These are phyloP conservation scores for Ondatra zibethicus DNA, from an alignment of 2,113 vertebrate species.

Conservation along the genomic window DNA sequence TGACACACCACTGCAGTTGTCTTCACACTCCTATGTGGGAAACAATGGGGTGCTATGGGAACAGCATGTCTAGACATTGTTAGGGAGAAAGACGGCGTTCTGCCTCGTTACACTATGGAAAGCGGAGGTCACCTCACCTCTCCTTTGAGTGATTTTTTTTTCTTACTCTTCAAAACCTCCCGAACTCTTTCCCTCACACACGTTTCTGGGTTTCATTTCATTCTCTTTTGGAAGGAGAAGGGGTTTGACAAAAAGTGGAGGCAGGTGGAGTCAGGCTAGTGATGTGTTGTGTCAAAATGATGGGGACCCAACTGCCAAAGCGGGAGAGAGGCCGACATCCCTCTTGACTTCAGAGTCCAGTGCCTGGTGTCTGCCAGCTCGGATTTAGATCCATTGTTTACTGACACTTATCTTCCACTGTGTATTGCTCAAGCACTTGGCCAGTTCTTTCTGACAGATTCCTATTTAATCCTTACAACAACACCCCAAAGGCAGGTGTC, in stretches of 20 bases:
- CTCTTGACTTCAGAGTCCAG: not conserved
- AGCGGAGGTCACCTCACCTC: not conserved
- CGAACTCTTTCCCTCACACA: not conserved
- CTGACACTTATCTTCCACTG: not conserved
- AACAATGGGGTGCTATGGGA: not conserved
- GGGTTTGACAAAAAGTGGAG: not conserved
- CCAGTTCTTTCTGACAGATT: not conserved
- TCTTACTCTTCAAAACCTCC: not conserved
- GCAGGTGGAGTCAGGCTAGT: not conserved
- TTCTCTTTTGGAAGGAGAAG: not conserved
- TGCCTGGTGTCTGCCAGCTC: not conserved
- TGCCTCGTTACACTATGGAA: not conserved
- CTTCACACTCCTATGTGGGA: not conserved
- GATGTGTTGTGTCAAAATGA: not conserved
- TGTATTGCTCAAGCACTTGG: not conserved
- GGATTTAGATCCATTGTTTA: not conserved
- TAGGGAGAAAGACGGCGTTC: not conserved
- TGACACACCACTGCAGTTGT: not conserved
- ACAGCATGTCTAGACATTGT: not conserved
- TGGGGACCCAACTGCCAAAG: accelerated
- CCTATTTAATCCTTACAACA: conserved; percentile 37
- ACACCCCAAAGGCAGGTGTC: not conserved
- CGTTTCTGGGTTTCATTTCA: not conserved
- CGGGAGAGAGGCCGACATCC: not conserved
- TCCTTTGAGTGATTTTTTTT: not conserved